Base-by-base conservation (phyloP, 2,797 vertebrate genomes). In the Sebastiscus tertius region DNA sequence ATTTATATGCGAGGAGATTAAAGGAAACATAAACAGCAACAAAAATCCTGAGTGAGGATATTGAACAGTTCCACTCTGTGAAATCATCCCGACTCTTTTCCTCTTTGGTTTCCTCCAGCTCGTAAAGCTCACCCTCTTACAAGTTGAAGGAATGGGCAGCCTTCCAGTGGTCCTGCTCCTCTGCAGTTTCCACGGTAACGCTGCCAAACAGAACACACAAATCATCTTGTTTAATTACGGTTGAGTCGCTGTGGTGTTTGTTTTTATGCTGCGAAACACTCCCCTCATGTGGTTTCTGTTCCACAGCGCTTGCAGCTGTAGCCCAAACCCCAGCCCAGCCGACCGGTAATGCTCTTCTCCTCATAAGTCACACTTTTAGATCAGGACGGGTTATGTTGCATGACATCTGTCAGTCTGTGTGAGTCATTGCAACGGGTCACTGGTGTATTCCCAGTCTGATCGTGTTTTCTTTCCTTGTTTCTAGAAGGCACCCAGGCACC, bases 101-200 rank as follows among this genome's bases (percentile, higher is more conserved):
- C 89, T 90, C 86, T 91, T 80, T 3, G 80, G 75, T 83, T 91
- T 92, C 92, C 89, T 94, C 68, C 86, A 95, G 96, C 92, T 94
- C 84, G 80, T 94, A 90, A 93, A 89, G 84, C 68, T 85, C 79
- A 90, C 88, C 88, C 86, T 88, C 91, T 89, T 82, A 90, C 88
- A 90, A 94, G 90, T 79, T 81, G 81, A 89, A 94, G 92, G 88
- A 91, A 96, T 96, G 96, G 96, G 93, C 92, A 81, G 85, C 79
- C 87, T 95, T 90, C 93, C 95, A 94, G 89, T 94, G 88, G 89
- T 93, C 87, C 92, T 95, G 90, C 94, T 96, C 87, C 93, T 97
- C 89, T 96, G 95, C 92, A 90, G 95, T 96, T 91, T 97, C 94
- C 95, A 95, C 79, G 95, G 96, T 97, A 96, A 96, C 71, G 49